phyloP scores from a whole-genome alignment of 1,140 invertebrate genomes.

The Heterodera schachtii region DNA sequence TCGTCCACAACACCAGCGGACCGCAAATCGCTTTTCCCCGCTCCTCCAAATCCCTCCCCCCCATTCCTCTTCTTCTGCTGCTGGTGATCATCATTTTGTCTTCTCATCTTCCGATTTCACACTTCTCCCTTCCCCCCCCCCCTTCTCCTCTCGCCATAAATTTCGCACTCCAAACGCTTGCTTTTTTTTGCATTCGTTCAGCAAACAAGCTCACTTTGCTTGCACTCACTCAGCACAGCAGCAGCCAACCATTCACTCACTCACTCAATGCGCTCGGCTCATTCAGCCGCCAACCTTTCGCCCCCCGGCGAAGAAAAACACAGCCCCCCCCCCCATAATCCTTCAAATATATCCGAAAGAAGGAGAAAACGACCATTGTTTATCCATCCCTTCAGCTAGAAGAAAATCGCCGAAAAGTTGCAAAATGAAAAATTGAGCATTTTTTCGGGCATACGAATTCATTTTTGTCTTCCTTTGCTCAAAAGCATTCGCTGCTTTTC shows the following conservation, averaged over 20 bases:
- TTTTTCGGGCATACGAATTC: neutral
- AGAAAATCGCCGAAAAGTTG: neutral
- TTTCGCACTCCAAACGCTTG: neutral
- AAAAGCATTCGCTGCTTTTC: neutral
- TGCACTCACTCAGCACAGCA: neutral
- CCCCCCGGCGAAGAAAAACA: constrained; percentile 1
- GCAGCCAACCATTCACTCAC: neutral
- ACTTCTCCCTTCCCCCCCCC: neutral
- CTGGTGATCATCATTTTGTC: neutral
- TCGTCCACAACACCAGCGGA: neutral
- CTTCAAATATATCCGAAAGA: neutral
- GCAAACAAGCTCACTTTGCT: neutral
- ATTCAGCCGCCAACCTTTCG: neutral
- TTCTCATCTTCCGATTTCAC: neutral
- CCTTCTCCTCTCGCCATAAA: neutral
- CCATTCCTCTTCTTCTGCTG: neutral
- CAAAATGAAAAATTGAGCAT: neutral
- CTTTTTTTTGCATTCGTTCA: neutral
- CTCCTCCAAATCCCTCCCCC: constrained; percentile 5
- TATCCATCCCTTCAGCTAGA: neutral
- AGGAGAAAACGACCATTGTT: neutral
- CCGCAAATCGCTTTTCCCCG: constrained; percentile 1
- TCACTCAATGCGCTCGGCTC: neutral
- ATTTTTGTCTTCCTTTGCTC: too few relatives aligned
- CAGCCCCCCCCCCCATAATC: neutral